Conservation (phyloP, 2,113 vertebrate species). For the Scomber colias region DNA sequence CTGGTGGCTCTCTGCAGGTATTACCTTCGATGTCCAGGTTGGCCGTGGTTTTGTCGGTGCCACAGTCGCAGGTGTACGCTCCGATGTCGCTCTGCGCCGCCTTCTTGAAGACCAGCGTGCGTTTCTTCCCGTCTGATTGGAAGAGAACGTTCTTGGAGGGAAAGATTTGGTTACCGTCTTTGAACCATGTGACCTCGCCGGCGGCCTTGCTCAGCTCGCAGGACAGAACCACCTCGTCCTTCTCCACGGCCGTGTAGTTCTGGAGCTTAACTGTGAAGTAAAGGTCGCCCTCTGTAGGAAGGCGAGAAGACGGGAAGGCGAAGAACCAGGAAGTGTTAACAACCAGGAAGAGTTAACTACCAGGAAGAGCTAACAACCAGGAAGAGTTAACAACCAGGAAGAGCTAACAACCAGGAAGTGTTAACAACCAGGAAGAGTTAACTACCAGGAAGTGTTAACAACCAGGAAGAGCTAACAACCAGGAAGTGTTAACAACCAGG, state of each 20-base stretch:
- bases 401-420: too few species aligned
- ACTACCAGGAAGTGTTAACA: too few species aligned
- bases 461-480: too few species aligned
- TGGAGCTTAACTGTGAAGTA: slow-evolving; percentile 97
- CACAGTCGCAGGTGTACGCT: slow-evolving; percentile 93
- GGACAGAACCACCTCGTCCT: slow-evolving; percentile 92
- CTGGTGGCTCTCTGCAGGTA: neutral
- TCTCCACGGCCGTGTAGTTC: slow-evolving; percentile 96
- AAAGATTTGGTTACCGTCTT: slow-evolving; percentile 91
- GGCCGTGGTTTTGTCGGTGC: slow-evolving; percentile 93
- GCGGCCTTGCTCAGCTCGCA: slow-evolving; percentile 95
- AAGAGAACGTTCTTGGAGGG: slow-evolving; percentile 92
- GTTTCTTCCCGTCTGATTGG: slow-evolving; percentile 92
- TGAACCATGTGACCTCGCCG: slow-evolving; percentile 94
- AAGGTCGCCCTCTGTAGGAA: slow-evolving; percentile 92
- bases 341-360: neutral
- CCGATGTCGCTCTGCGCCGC: slow-evolving; percentile 90
- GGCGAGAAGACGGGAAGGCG: neutral
- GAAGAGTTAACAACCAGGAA: too few species aligned
- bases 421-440: too few species aligned
- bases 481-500: too few species aligned
- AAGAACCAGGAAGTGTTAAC: neutral
- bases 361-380: too few species aligned
- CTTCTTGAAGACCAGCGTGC: slow-evolving; percentile 90
- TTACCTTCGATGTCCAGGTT: slow-evolving; percentile 95